Evolutionary conservation across 1,140 invertebrate genomes (phyloP).

Genomic region (Magallana angulata): DNA sequence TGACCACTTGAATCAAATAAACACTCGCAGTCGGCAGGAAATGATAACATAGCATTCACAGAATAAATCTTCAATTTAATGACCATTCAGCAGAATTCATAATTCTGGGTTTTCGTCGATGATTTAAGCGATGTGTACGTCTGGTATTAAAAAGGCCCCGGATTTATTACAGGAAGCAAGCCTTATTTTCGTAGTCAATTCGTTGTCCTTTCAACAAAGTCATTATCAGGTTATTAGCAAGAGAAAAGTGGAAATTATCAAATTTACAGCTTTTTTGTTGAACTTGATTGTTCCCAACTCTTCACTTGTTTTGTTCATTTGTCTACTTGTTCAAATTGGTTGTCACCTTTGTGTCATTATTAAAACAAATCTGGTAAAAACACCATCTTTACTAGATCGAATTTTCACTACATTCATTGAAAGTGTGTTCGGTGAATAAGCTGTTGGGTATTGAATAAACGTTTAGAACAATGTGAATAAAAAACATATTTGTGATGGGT

Average conservation of each 20-base stretch:
- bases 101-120: conserved; percentile 34
- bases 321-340: not conserved
- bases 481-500: not conserved
- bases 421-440: too few species aligned
- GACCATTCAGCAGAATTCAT: conserved; percentile 37
- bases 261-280: conserved; percentile 21
- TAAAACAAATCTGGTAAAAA: too few species aligned
- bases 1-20: conserved; percentile 50
- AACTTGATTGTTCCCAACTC: not conserved
- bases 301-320: not conserved
- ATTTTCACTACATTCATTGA: too few species aligned
- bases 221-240: conserved; percentile 29
- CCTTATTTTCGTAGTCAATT: conserved; percentile 3
- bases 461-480: not conserved
- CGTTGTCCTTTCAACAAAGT: conserved; percentile 26
- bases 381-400: too few species aligned
- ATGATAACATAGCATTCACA: conserved; percentile 36
- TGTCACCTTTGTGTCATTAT: too few species aligned
- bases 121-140: conserved; percentile 7
- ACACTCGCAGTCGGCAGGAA: conserved; percentile 37
- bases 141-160: conserved; percentile 34
- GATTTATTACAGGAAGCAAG: conserved; percentile 15
- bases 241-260: conserved; percentile 27
- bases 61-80: conserved; percentile 51
- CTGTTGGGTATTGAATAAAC: too few species aligned